These are phyloP conservation scores for Alaudala cheleensis DNA, from an alignment of 2,113 vertebrate species.

Conservation along the genomic window DNA sequence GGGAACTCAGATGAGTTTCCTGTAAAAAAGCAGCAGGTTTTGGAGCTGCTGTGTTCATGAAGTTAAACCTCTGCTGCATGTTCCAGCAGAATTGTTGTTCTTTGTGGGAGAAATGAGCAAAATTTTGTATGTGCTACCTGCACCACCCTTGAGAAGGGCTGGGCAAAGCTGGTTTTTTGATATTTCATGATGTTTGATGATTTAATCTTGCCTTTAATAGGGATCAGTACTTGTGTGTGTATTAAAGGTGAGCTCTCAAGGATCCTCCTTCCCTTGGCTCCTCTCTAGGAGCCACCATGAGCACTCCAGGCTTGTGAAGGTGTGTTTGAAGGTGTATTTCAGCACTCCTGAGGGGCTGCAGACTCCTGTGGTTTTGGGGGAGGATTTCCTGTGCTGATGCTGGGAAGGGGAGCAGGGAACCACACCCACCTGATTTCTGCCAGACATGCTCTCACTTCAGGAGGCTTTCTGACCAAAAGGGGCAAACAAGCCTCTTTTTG, in stretches of 20 bases:
- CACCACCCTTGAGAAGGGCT: background rate
- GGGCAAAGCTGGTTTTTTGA: background rate
- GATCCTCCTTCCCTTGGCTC: background rate
- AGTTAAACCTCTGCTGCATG: background rate
- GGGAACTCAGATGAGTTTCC: background rate
- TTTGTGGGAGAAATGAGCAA: background rate
- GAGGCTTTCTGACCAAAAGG: background rate
- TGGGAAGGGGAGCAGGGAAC: rapidly evolving
- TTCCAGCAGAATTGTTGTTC: background rate
- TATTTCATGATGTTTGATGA: background rate
- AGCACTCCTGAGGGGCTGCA: background rate
- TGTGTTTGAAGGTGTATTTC: background rate
- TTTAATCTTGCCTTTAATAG: background rate
- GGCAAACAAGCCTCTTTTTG: background rate
- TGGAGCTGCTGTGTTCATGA: background rate
- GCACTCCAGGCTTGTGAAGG: rapidly evolving
- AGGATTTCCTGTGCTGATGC: background rate
- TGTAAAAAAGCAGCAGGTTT: background rate
- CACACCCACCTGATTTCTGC: rapidly evolving
- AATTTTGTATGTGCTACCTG: background rate
- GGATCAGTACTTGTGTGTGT: background rate
- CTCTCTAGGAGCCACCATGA: background rate
- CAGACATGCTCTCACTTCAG: background rate
- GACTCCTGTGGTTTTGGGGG: rapidly evolving
- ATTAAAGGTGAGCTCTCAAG: background rate